Percentiles rank a stretch among this genome's conserved stretches.
Evolutionary conservation across 2,888 invertebrate genomes (phyloP).

Genomic region (Nysson spinosus): DNA sequence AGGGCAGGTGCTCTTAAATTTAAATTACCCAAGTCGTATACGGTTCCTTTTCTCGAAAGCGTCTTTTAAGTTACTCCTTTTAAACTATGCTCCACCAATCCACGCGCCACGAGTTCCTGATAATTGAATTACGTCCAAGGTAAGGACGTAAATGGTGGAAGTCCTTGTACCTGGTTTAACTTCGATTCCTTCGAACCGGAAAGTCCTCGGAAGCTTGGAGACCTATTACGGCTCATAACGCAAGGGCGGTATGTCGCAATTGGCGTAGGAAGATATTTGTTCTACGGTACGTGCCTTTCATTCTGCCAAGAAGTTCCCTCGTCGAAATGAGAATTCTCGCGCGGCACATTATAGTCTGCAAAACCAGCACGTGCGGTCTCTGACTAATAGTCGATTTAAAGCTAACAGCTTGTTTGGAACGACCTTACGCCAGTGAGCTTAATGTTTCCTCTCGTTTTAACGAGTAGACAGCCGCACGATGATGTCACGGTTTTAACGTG

Average conservation of each 20-base stretch:
- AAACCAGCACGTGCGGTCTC: background rate
- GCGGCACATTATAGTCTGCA: background rate
- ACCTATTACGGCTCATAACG: background rate
- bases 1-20: no score
- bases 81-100: no score
- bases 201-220: background rate
- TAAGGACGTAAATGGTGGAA: no score
- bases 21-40: no score
- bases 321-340: background rate
- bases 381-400: background rate
- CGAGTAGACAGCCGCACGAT: constrained; percentile 11
- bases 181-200: no score
- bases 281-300: background rate
- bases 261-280: background rate
- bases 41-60: no score
- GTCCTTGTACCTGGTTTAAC: no score
- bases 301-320: background rate
- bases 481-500: constrained; percentile 15
- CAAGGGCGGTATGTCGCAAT: background rate
- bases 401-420: background rate
- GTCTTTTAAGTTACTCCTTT: no score
- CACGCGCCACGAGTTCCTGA: no score
- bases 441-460: no score
- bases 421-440: background rate
- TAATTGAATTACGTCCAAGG: no score